Evolutionary conservation across 2,113 vertebrate genomes (phyloP).

Genomic region (Tretioscincus oriximinensis): DNA sequence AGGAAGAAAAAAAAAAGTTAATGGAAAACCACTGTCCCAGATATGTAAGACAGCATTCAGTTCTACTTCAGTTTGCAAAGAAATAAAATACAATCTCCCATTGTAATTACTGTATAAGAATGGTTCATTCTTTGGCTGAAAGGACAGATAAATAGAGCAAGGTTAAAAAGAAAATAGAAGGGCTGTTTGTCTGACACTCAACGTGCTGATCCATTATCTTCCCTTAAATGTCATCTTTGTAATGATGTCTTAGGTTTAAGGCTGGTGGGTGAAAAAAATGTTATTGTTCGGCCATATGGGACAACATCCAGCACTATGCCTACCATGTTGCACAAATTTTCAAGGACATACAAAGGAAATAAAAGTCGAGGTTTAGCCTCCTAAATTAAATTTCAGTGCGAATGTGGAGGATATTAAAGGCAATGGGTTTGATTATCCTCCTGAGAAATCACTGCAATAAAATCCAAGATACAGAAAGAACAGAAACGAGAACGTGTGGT

Average conservation of each 20-base stretch:
- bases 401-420: no score
- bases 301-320: neutral
- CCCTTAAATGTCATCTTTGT: slow-evolving; percentile 10
- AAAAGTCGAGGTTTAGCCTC: neutral
- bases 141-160: slow-evolving; percentile 13
- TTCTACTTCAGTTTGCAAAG: slow-evolving; percentile 11
- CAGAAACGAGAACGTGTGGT: no score
- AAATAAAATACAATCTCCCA: slow-evolving; percentile 23
- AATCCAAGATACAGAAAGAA: no score
- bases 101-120: slow-evolving; percentile 17
- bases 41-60: neutral
- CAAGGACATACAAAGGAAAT: neutral
- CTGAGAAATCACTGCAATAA: no score
- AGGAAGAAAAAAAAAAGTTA: slow-evolving; percentile 6
- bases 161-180: slow-evolving; percentile 30
- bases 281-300: neutral
- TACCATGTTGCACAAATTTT: neutral
- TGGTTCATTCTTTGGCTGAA: neutral
- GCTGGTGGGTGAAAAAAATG: neutral
- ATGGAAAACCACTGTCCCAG: slow-evolving; percentile 18
- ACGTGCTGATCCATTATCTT: slow-evolving; percentile 19
- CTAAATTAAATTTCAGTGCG: no score
- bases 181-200: neutral
- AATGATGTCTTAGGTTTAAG: neutral
- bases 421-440: no score